These are phyloP conservation scores for Drosophila yooni DNA, from an alignment of 2,888 invertebrate species.

Conservation along the genomic window DNA sequence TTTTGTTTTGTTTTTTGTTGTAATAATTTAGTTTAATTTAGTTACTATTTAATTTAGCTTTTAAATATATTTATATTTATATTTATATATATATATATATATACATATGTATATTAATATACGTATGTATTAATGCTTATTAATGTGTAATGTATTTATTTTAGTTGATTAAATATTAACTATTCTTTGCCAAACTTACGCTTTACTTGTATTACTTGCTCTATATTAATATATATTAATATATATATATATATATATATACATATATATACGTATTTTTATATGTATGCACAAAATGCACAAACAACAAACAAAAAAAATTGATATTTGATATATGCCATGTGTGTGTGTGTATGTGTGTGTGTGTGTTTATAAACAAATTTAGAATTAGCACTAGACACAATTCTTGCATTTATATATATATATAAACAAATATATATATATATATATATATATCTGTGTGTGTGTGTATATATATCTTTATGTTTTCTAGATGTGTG, in stretches of 20 bases:
- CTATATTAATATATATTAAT: background rate
- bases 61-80: constrained; percentile 23
- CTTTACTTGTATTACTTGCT: constrained; percentile 1
- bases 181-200: constrained; percentile 12
- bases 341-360: background rate
- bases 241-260: background rate
- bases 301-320: constrained; percentile 31
- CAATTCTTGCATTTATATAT: constrained; percentile 28
- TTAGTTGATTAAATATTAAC: constrained; percentile 7
- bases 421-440: background rate
- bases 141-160: constrained; percentile 12
- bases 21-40: constrained; percentile 54
- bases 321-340: constrained; percentile 30
- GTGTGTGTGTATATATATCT: constrained; percentile 13
- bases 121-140: constrained; percentile 33
- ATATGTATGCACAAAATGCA: constrained; percentile 21
- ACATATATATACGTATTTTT: background rate
- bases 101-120: constrained; percentile 13
- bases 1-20: constrained; percentile 27
- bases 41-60: constrained; percentile 41
- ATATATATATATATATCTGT: background rate
- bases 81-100: constrained; percentile 12
- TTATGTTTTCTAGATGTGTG: constrained; percentile 14
- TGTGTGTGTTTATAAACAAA: constrained; percentile 12
- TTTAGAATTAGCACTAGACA: constrained; percentile 65